Evolutionary conservation across 2,888 invertebrate species (phyloP).

Genomic region (Mycalesis mineus): DNA sequence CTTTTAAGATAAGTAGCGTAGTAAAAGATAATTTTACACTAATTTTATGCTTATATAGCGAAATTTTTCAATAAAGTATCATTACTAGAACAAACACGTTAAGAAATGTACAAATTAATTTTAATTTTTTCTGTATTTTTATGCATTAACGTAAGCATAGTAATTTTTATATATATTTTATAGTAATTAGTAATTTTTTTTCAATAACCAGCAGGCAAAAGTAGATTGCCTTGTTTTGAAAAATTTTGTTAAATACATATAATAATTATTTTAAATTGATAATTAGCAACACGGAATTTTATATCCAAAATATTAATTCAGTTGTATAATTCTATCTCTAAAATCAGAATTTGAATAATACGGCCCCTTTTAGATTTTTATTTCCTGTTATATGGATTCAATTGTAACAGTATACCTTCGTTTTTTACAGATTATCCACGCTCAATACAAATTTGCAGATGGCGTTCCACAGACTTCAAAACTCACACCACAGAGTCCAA

Average conservation of each 20-base stretch:
- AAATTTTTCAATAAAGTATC: not conserved
- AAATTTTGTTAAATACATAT: too few relatives aligned
- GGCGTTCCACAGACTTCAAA: constrained; percentile 19
- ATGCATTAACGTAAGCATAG: constrained; percentile 16
- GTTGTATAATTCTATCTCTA: too few relatives aligned
- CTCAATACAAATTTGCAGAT: constrained; percentile 18
- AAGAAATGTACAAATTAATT: constrained; percentile 14
- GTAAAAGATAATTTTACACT: not conserved
- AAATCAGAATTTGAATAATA: too few relatives aligned
- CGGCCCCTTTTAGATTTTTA: too few relatives aligned
- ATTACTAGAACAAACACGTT: not conserved
- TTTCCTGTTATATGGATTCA: too few relatives aligned
- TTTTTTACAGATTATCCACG: constrained; percentile 13
- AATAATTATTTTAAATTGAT: too few relatives aligned
- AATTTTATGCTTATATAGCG: not conserved
- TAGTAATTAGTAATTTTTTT: too few relatives aligned
- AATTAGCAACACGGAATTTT: too few relatives aligned
- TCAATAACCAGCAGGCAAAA: too few relatives aligned
- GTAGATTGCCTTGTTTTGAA: too few relatives aligned
- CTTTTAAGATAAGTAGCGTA: not conserved
- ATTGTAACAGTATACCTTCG: not conserved
- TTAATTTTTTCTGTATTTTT: constrained; percentile 4
- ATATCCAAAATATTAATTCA: too few relatives aligned
- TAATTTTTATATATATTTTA: too few relatives aligned
- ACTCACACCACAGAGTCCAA: constrained; percentile 18